Evolutionary conservation across 2,888 invertebrate genomes (phyloP).

Genomic region (Eretmocerus hayati): DNA sequence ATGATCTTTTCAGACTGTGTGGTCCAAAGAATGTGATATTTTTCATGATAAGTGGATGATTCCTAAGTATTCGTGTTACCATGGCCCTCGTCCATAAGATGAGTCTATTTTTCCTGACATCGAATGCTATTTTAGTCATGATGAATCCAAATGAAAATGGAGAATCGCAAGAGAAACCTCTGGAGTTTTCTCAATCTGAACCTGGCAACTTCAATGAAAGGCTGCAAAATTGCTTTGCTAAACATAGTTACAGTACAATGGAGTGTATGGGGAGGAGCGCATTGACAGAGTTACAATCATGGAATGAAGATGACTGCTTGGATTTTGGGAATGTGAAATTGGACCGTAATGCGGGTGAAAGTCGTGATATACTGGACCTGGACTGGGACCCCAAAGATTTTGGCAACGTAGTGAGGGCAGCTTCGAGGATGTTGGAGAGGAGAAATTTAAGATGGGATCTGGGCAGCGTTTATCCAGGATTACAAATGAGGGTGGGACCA

Average conservation of each 20-base stretch:
- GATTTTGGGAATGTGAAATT: slow-evolving; percentile 59
- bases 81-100: slow-evolving; percentile 27
- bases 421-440: slow-evolving; percentile 53
- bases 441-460: slow-evolving; percentile 71
- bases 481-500: slow-evolving; percentile 69
- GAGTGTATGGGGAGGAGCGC: slow-evolving; percentile 68
- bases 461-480: slow-evolving; percentile 65
- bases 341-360: slow-evolving; percentile 57
- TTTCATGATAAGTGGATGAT: no score
- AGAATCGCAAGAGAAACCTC: neutral
- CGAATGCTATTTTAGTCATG: slow-evolving; percentile 36
- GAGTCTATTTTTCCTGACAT: slow-evolving; percentile 22
- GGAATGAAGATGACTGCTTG: slow-evolving; percentile 61
- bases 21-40: no score
- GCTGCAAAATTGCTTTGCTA: slow-evolving; percentile 34
- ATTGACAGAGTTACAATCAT: slow-evolving; percentile 57
- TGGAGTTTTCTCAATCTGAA: slow-evolving; percentile 27
- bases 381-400: slow-evolving; percentile 71
- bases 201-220: slow-evolving; percentile 31
- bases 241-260: slow-evolving; percentile 27
- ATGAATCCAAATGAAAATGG: slow-evolving; percentile 29
- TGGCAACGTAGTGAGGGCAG: slow-evolving; percentile 50
- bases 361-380: slow-evolving; percentile 59
- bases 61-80: no score
- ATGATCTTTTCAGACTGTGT: no score